Base-by-base conservation (phyloP, 1,140 invertebrate species). In the Bacillus rossius region DNA sequence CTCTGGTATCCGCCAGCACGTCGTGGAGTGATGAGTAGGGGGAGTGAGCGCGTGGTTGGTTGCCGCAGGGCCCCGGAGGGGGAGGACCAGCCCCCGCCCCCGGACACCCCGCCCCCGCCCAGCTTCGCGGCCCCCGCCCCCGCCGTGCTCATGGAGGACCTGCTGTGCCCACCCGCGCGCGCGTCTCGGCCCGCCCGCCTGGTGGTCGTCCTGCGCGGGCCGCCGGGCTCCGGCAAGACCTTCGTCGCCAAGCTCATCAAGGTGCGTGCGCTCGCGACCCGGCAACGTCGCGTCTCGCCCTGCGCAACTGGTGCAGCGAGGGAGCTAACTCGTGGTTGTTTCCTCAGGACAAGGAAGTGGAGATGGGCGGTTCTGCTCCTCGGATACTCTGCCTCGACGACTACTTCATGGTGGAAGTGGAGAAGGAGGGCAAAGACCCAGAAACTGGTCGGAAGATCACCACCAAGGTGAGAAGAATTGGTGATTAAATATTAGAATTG, bases 311-410 rank as follows among this genome's bases (percentile, higher is more conserved):
- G n/a, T n/a, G n/a, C n/a, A n/a, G n/a, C n/a, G n/a, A n/a, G n/a
- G n/a, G 17, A 3, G 4, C 29, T 48, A 42, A 52, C 40, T 47
- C n/a, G 41, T 55, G 49, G 20, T 55, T 60, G 42, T 52, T 56
- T 58, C 67, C 67, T 57, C 65, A 89, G 86, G 88, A 89, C 61
- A 85, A 85, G 68, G 87, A 89, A 72, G 75, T 87, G 10, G 82
- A 85, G 62, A 82, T 86, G 73, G 87, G 88, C 45, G 87, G 87
- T 2, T 84, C 85, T 58, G 89, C 88, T 41, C 88, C 91, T 2
- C 79, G 95, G 62, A 95, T 98, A 66, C 80, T 98, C 52, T 94
- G 91, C 61, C 81, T 98, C 41, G 94, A 98, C 75, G 94, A 98
- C 77, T 98, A 98, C 73, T 98, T 96, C 67, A 88, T 96, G 75